phyloP scores from a whole-genome alignment of 2,797 vertebrate genomes.

The Echeneis naucrates region DNA sequence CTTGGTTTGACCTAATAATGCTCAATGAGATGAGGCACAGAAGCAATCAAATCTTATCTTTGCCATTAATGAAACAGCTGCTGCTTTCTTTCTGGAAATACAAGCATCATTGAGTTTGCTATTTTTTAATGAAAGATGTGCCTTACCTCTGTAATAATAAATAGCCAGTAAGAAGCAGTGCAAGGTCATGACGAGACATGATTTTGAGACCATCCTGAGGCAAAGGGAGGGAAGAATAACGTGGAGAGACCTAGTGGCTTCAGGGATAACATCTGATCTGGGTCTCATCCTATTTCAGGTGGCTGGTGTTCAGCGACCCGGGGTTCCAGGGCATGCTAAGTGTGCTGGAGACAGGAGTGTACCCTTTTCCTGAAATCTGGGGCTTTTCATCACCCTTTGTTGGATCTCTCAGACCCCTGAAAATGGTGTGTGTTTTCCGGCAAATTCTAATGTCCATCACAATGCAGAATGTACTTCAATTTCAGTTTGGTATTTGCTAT shows the following conservation, averaged over 20 bases:
- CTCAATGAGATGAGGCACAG: too few relatives aligned
- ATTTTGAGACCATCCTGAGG: constrained; percentile 9
- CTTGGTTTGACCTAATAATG: neutral
- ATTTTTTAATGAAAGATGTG: neutral
- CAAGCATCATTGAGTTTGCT: neutral
- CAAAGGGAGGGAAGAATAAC: neutral
- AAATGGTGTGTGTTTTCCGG: constrained; percentile 86
- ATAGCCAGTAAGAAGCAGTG: neutral
- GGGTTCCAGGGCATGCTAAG: constrained; percentile 90
- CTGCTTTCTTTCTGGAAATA: constrained; percentile 1
- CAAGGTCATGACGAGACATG: constrained; percentile 5
- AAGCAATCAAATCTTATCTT: neutral
- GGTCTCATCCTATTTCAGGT: constrained; percentile 78
- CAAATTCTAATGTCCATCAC: neutral
- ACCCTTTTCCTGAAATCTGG: constrained; percentile 91
- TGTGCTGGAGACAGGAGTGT: constrained; percentile 91
- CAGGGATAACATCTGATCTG: neutral
- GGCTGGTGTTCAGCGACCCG: constrained; percentile 94
- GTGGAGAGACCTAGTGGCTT: constrained; percentile 1
- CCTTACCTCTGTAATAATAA: neutral
- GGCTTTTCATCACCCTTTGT: constrained; percentile 89
- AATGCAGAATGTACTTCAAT: neutral
- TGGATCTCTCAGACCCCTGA: constrained; percentile 91
- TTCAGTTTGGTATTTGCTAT: neutral
- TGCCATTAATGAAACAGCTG: neutral